Base-by-base conservation (phyloP, 1,140 invertebrate species). In the Amyelois transitella region DNA sequence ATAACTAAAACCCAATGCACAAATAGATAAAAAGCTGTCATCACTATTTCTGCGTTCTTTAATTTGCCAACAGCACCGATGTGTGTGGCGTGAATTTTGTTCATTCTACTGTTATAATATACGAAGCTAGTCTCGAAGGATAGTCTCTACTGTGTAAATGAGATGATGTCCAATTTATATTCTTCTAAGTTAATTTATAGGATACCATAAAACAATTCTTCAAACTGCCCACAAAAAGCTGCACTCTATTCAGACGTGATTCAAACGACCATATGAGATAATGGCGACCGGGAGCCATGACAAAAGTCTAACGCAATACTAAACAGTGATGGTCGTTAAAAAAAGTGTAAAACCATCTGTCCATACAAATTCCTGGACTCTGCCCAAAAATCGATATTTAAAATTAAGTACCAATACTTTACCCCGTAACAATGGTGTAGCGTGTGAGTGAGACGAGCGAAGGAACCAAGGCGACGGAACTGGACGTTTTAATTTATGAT, bases 401-500 rank as follows among this genome's bases (percentile, higher is more conserved):
- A 83, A 75, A 53, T 80, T 77, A 83, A 81, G 77, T 81, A 80
- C 74, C 77, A 76, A 81, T 77, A 75, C 72, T 66, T 73, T 76
- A 69, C 59, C 21, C 59, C 64, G 69, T 63, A 62, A 80, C 69
- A 80, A 72, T 81, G 53, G 57, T 55, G 58, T 38, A 59, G 58
- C 54, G 76, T 71, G 76, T 53, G 74, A 82, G 58, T 51, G 75
- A 77, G 75, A 77, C 60, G 12, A 43, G 59, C 45, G n/a, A 21
- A 62, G 62, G 72, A 72, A 72, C 51, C 66, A 69, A 65, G 70
- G 48, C 64, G 51, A 55, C 66, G 64, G 68, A 74, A 75, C 71
- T 70, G 77, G 75, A 82, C 81, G 62, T 85, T 83, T 81, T 87
- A 86, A 86, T 87, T 87, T 87, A 87, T 84, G 82, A 70, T 69